A percentile compares a stretch with the other conserved stretches of the same genome.
These are phyloP conservation scores for Oriolus oriolus DNA, from an alignment of 2,113 vertebrate species.

Conservation along the genomic window DNA sequence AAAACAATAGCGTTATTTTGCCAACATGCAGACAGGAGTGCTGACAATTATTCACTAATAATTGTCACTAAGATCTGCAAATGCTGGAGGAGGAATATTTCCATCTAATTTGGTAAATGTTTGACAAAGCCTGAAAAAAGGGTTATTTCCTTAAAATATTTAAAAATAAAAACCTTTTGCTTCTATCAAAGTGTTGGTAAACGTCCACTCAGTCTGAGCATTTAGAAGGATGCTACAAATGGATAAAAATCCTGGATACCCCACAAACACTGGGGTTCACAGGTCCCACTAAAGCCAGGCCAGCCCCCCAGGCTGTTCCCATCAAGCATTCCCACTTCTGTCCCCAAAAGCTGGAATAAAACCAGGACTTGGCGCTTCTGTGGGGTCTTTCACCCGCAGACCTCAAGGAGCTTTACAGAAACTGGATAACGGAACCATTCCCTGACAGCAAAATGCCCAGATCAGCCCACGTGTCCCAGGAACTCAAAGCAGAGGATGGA, in stretches of 20 bases:
- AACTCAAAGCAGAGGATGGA: rapidly evolving
- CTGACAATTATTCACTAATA: background rate
- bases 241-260: background rate
- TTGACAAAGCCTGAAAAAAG: background rate
- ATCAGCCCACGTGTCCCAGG: background rate
- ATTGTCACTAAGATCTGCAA: background rate
- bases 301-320: conserved; percentile 6
- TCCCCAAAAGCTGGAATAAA: background rate
- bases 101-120: background rate
- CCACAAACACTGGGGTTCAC: background rate
- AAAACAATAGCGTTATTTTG: conserved; percentile 9
- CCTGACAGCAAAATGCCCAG: rapidly evolving
- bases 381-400: background rate
- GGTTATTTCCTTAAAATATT: background rate
- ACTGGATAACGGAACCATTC: background rate
- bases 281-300: background rate
- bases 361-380: background rate
- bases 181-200: background rate
- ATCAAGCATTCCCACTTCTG: background rate
- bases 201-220: background rate
- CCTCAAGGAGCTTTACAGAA: background rate
- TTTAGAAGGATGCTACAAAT: background rate
- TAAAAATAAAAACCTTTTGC: background rate
- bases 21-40: background rate
- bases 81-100: background rate